phyloP scores from a whole-genome alignment of 2,113 vertebrate genomes.

The Panthera leo region DNA sequence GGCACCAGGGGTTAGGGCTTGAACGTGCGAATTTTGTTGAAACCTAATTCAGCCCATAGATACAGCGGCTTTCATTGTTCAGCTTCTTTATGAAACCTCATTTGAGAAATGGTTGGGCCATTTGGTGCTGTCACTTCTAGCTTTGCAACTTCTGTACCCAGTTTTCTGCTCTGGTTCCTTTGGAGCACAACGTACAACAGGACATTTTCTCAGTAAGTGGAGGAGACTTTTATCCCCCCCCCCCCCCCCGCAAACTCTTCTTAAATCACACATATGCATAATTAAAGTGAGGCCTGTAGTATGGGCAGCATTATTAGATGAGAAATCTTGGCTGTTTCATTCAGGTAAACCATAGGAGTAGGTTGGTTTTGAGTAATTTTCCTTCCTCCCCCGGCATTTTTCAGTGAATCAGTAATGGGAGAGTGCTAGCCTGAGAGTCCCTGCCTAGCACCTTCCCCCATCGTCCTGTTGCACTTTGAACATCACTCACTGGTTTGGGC shows the following conservation, averaged over 20 bases:
- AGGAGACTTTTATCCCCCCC: not conserved
- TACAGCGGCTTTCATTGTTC: not conserved
- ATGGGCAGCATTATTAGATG: not conserved
- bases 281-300: not conserved
- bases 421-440: not conserved
- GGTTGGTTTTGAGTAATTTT: not conserved
- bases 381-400: not conserved
- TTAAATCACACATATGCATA: not conserved
- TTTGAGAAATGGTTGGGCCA: not conserved
- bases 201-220: not conserved
- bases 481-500: not conserved
- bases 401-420: not conserved
- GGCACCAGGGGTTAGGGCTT: not conserved
- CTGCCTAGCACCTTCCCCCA: not conserved
- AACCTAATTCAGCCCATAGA: not conserved
- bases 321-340: not conserved
- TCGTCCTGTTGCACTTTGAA: no score
- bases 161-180: not conserved
- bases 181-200: not conserved
- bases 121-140: not conserved
- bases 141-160: accelerated
- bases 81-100: not conserved
- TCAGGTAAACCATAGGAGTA: not conserved
- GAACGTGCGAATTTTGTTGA: not conserved
- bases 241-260: no score